These are phyloP conservation scores for Sanderia malayensis DNA, from an alignment of 30 jellyfish, hydroid and myxozoan species.

Conservation along the genomic window DNA sequence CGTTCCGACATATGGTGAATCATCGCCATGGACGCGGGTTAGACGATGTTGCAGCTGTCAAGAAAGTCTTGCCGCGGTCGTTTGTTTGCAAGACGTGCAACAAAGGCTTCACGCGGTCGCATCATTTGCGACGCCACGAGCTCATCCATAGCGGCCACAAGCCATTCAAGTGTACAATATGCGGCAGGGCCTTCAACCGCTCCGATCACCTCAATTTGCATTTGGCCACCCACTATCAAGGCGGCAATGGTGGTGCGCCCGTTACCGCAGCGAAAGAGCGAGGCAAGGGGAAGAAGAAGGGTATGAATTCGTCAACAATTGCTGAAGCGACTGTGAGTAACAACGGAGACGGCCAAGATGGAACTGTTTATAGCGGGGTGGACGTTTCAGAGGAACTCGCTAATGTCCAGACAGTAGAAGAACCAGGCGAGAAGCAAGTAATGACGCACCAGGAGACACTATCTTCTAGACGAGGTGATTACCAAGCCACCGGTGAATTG, in stretches of 20 bases:
- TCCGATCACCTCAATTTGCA: conserved; percentile 64
- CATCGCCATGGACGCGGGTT: conserved; percentile 40
- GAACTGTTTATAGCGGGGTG: too few species aligned
- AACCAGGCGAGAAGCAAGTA: too few species aligned
- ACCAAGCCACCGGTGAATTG: background rate
- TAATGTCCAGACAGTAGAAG: too few species aligned
- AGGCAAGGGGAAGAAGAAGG: background rate
- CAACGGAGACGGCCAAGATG: background rate
- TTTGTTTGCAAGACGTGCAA: conserved; percentile 62
- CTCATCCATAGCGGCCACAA: conserved; percentile 60
- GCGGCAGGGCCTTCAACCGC: conserved; percentile 70
- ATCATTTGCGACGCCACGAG: conserved; percentile 59
- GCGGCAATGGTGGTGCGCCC: conserved; percentile 29
- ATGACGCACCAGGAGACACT: too few species aligned
- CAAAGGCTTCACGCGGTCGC: conserved; percentile 62
- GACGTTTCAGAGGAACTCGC: too few species aligned
- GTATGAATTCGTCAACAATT: too few species aligned
- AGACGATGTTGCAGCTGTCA: conserved; percentile 16
- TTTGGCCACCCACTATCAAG: conserved; percentile 62
- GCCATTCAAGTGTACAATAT: conserved; percentile 64
- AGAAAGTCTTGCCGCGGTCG: conserved; percentile 63
- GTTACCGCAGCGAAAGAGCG: background rate
- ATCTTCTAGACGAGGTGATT: too few species aligned
- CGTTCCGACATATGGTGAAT: conserved; percentile 57
- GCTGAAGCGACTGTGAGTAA: too few species aligned